phyloP scores from a whole-genome alignment of 2,888 invertebrate genomes.

The Acrobasis consociella region DNA sequence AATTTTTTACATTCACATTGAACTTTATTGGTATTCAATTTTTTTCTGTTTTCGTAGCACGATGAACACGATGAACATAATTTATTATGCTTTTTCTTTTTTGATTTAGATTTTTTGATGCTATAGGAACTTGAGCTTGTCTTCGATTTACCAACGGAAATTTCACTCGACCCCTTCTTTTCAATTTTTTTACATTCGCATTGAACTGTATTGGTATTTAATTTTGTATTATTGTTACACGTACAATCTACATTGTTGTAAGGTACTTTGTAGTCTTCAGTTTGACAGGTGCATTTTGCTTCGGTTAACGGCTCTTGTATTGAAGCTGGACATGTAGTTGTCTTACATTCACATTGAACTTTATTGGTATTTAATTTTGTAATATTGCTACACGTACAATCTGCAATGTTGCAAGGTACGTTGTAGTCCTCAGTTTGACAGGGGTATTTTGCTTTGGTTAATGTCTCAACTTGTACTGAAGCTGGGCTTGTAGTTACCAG shows the following conservation, averaged over 20 bases:
- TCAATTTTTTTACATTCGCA: conserved; percentile 1
- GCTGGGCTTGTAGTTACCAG: conserved; percentile 33
- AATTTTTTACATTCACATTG: not conserved
- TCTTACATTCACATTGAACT: not conserved
- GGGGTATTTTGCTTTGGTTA: conserved; percentile 31
- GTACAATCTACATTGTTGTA: not conserved
- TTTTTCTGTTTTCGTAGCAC: not conserved
- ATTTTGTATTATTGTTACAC: not conserved
- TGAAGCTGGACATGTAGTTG: too few species aligned
- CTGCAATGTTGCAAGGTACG: not conserved
- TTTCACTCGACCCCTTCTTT: not conserved
- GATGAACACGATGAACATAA: not conserved
- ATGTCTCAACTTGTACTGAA: conserved; percentile 48
- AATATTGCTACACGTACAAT: not conserved
- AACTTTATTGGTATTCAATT: not conserved
- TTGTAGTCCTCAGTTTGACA: conserved; percentile 35
- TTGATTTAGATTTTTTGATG: not conserved
- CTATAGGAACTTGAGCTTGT: not conserved
- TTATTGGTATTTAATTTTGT: not conserved
- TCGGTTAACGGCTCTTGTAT: conserved; percentile 35
- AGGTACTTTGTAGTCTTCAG: conserved; percentile 31
- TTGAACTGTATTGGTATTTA: not conserved
- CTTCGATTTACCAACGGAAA: conserved; percentile 8
- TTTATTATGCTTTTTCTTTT: conserved; percentile 2
- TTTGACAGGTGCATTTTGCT: conserved; percentile 33